These are phyloP conservation scores for Hassar affinis DNA, from an alignment of 2,113 vertebrate species.

Conservation along the genomic window DNA sequence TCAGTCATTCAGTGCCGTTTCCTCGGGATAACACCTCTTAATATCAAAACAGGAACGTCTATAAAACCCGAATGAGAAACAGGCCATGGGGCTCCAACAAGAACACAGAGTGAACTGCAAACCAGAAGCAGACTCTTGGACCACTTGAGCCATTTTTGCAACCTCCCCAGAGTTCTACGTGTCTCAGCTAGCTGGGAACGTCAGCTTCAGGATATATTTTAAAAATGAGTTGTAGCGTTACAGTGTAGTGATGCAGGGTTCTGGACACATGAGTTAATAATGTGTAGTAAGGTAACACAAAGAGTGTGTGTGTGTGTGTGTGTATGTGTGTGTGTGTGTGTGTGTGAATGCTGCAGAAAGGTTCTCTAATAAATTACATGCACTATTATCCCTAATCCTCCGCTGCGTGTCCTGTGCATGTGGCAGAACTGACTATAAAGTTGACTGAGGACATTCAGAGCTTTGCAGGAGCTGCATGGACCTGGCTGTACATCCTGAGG, in stretches of 20 bases:
- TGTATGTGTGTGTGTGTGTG: no score
- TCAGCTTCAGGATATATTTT: neutral
- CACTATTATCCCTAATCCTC: no score
- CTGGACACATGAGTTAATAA: neutral
- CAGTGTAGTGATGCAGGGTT: neutral
- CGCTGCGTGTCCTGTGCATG: no score
- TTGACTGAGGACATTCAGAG: no score
- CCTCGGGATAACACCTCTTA: neutral
- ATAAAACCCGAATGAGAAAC: neutral
- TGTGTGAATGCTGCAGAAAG: no score
- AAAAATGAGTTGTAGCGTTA: no score
- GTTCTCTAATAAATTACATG: no score
- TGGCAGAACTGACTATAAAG: no score
- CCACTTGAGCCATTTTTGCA: neutral
- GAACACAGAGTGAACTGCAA: neutral
- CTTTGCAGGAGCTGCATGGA: no score
- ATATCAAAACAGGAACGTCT: neutral
- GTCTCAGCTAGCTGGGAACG: neutral
- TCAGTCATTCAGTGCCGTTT: neutral
- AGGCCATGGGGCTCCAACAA: neutral
- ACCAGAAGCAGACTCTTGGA: slow-evolving; percentile 1
- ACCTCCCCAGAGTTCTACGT: neutral
- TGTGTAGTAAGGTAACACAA: neutral
- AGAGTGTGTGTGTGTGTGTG: no score
- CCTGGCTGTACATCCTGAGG: neutral